Base-by-base conservation (phyloP, 2,888 invertebrate genomes). In the Tinea semifulvella region DNA sequence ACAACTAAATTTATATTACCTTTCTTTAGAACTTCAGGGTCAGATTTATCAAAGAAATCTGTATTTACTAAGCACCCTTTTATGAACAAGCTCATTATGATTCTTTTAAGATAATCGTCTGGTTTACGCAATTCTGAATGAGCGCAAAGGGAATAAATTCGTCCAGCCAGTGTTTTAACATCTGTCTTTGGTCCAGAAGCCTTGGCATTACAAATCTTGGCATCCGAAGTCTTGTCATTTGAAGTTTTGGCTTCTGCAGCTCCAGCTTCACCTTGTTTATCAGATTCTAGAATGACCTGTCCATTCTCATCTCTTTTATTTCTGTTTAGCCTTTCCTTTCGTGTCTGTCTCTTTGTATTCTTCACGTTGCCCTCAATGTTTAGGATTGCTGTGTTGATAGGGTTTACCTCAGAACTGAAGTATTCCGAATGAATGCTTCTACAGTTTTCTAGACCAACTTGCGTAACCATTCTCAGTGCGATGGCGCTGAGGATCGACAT, bases 401-500 rank as follows among this genome's bases (percentile, higher is more conserved):
- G 68, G 55, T 71, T 72, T 1, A 63, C 44, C 18, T 62, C 57
- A 46, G 63, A 69, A 18, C 61, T 56, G 14, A 74, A 51, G 51
- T 70, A 61, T 53, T 83, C 80, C 16, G 77, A 60, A 53, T 80
- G 70, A 42, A 84, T 77, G 19, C 74, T 60, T 27, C 84, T 54
- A 51, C 79, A 80, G 17, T 75, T 68, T 2, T 77, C 63, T 1
- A 85, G 60, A 0, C 83, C 82, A 0, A 84, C 82, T 60, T 91
- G 90, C 0, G 92, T 91, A n/a, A 92, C 82, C 70, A 92, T 87
- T 42, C 92, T 79, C 19, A 93, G 61, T 0, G 92, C 90, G 36
- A 92, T 83, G 56, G 87, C 86, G 50, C 90, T 89, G 2, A 93
- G 73, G 42, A 92, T 83, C 44, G 92, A 92, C 90, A 93, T 92